A percentile compares a stretch with the other conserved stretches of the same genome.
Conservation (phyloP, 2,113 vertebrate species). For the Platysteira castanea region DNA sequence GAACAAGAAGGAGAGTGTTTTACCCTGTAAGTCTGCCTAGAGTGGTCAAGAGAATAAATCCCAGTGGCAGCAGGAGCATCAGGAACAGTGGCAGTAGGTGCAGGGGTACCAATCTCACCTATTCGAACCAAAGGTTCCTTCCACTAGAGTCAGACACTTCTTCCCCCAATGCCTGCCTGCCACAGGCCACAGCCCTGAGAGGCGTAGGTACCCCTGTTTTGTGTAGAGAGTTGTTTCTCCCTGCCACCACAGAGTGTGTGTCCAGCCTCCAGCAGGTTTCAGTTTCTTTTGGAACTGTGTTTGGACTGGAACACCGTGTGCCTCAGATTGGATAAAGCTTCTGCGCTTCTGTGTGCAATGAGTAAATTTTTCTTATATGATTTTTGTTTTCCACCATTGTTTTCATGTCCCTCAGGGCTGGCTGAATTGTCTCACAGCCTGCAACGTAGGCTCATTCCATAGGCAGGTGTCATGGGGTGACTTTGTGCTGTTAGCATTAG, state of each 20-base stretch:
- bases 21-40: not conserved
- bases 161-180: not conserved
- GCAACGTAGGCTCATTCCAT: not conserved
- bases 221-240: not conserved
- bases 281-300: not conserved
- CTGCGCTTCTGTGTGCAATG: not conserved
- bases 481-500: no score
- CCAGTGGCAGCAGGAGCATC: not conserved
- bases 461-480: no score
- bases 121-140: not conserved
- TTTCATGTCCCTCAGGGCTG: not conserved
- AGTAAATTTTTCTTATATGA: not conserved
- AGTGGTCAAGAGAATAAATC: not conserved
- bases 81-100: not conserved
- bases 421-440: not conserved
- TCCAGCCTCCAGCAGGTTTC: not conserved
- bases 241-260: not conserved
- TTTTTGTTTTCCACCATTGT: not conserved
- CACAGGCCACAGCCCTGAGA: not conserved
- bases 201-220: not conserved
- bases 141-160: rapidly evolving
- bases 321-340: not conserved
- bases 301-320: not conserved
- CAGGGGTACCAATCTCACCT: not conserved
- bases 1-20: not conserved